Conservation (phyloP, 2,797 vertebrate genomes). For the Echeneis naucrates region DNA sequence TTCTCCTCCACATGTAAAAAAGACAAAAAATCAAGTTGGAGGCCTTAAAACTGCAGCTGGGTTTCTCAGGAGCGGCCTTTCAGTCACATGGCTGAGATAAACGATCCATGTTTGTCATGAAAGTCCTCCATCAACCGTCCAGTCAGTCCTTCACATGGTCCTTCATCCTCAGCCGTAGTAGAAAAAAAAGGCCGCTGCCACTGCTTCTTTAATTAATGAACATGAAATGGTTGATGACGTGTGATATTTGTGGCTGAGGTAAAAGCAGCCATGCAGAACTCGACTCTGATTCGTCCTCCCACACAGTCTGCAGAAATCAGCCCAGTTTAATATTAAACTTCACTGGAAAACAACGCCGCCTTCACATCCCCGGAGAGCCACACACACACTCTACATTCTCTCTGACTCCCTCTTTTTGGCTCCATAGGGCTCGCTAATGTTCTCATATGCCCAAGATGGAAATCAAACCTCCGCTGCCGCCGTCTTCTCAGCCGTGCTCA, state of each 20-base stretch:
- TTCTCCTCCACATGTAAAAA: too few species aligned
- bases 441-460: not conserved
- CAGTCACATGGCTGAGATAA: too few species aligned
- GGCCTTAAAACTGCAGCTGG: too few species aligned
- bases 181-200: too few species aligned
- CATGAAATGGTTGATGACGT: not conserved
- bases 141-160: too few species aligned
- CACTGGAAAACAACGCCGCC: constrained; percentile 25
- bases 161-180: too few species aligned
- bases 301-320: constrained; percentile 41
- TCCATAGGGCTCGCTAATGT: not conserved
- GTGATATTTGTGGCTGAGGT: not conserved
- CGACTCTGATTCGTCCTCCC: constrained; percentile 33
- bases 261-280: constrained; percentile 1
- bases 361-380: constrained; percentile 24
- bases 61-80: too few species aligned
- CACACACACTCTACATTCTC: not conserved
- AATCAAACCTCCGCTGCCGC: not conserved
- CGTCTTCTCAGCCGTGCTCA: not conserved
- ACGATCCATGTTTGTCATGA: too few species aligned
- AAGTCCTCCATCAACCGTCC: too few species aligned
- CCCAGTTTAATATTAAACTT: constrained; percentile 43
- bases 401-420: not conserved
- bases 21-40: too few species aligned
- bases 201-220: not conserved